Evolutionary conservation across 2,113 vertebrate species (phyloP).

Genomic region (Malurus alboscapulatus): DNA sequence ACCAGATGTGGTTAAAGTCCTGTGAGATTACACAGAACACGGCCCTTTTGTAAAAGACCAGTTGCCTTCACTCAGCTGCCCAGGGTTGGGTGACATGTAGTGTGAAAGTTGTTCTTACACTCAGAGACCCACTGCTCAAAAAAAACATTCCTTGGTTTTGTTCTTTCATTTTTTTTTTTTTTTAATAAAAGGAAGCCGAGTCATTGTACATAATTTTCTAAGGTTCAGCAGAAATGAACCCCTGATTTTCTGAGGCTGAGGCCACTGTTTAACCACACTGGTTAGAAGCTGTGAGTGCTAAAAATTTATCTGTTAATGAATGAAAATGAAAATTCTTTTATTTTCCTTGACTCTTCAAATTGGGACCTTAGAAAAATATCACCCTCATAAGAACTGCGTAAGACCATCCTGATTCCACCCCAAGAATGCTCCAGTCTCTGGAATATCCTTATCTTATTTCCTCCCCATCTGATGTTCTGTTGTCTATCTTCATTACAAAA

Average conservation of each 20-base stretch:
- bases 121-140: not conserved
- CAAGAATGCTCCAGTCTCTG: not conserved
- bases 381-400: rapidly evolving
- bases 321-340: not conserved
- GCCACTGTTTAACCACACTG: not conserved
- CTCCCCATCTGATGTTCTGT: not conserved
- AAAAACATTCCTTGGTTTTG: not conserved
- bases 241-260: not conserved
- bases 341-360: not conserved
- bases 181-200: not conserved
- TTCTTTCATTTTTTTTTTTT: not conserved
- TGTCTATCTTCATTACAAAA: not conserved
- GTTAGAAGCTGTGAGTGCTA: not conserved
- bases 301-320: not conserved
- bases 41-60: not conserved
- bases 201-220: not conserved
- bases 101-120: not conserved
- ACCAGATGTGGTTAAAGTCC: not conserved
- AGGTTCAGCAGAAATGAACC: not conserved
- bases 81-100: not conserved
- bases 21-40: not conserved
- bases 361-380: not conserved
- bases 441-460: not conserved
- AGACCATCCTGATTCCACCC: not conserved
- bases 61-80: not conserved